Evolutionary conservation across 35 echinoderm and acorn worm genomes (phyloP), one percentile per base, ranked within the genome.

Genomic region (Lytechinus pictus): DNA sequence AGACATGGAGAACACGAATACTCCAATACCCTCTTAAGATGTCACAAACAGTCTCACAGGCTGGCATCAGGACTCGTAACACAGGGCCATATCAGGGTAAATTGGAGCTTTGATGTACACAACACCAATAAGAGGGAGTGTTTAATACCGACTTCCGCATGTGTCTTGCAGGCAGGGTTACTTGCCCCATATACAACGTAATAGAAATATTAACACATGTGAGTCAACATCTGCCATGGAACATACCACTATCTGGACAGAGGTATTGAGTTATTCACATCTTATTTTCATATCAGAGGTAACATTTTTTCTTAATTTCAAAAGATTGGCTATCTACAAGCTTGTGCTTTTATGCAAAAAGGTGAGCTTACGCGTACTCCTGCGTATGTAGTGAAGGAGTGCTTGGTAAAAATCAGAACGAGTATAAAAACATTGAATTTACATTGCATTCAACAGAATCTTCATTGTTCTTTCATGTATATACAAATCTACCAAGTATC

Each of bases 371-470:
- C 16, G 19, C 4, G 3, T 79, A 16, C 66, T n/a, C 66, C 66
- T 24, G 4, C 21, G n/a, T 24, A 79, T 24, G n/a, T n/a, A 79
- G 19, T 16, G n/a, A 79, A 79, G 66, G 66, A 79, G 66, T 79
- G 66, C 66, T 79, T 79, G 66, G 66, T 79, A 79, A 79, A 79
- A 79, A 79, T 79, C 16, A 79, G 66, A 79, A 79, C 66, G 16
- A 79, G 66, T 79, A 79, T 79, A 79, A 79, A 79, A 79, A 79
- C 66, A 79, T 24, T 79, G 66, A 79, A 24, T 79, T 79, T 79
- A 79, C 66, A n/a, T 79, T 79, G 66, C 66, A 79, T n/a, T 79
- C 66, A 79, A 79, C 66, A 79, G 66, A 79, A 79, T 79, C 66
- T 79, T 79, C 66, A 79, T 79, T 79, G 66, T 79, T 79, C 66